phyloP scores from a whole-genome alignment of 2,797 vertebrate genomes.

The Neosilurus hyrtlii region DNA sequence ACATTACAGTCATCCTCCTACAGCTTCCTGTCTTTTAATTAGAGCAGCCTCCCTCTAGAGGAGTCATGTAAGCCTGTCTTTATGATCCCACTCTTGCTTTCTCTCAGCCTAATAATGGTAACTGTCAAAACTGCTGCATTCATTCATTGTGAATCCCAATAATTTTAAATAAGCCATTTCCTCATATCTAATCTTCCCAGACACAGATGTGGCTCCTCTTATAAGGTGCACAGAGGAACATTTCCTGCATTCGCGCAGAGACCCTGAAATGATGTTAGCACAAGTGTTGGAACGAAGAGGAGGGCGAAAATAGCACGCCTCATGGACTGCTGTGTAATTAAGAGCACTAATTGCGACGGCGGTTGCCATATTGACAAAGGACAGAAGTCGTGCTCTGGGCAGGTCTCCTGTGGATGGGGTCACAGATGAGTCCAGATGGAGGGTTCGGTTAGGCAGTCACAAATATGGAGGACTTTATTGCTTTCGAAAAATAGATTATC shows the following conservation, averaged over 20 bases:
- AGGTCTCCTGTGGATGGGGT: conserved; percentile 33
- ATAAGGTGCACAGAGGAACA: conserved; percentile 32
- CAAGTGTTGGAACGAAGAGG: not conserved
- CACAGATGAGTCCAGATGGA: conserved; percentile 48
- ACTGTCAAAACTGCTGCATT: conserved; percentile 19
- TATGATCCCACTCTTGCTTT: conserved; percentile 28
- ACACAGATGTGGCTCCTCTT: conserved; percentile 46
- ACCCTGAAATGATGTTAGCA: conserved; percentile 2
- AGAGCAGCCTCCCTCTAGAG: conserved; percentile 2
- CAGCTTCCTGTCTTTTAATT: conserved; percentile 44
- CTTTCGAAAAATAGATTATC: conserved; percentile 11
- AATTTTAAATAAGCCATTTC: conserved; percentile 35
- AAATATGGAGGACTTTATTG: conserved; percentile 33
- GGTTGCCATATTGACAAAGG: conserved; percentile 53
- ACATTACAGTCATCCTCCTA: conserved; percentile 39
- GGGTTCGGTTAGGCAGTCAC: conserved; percentile 30
- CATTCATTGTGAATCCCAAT: conserved; percentile 29
- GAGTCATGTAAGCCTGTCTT: conserved; percentile 25
- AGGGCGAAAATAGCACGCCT: conserved; percentile 24
- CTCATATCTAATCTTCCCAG: conserved; percentile 24
- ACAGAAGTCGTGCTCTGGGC: conserved; percentile 37
- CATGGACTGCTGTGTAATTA: conserved; percentile 52
- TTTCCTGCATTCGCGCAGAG: conserved; percentile 18
- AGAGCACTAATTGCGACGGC: conserved; percentile 52
- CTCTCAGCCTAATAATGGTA: conserved; percentile 31